These are phyloP conservation scores for Prochilodus magdalenae DNA, from an alignment of 2,113 vertebrate species.

Conservation along the genomic window DNA sequence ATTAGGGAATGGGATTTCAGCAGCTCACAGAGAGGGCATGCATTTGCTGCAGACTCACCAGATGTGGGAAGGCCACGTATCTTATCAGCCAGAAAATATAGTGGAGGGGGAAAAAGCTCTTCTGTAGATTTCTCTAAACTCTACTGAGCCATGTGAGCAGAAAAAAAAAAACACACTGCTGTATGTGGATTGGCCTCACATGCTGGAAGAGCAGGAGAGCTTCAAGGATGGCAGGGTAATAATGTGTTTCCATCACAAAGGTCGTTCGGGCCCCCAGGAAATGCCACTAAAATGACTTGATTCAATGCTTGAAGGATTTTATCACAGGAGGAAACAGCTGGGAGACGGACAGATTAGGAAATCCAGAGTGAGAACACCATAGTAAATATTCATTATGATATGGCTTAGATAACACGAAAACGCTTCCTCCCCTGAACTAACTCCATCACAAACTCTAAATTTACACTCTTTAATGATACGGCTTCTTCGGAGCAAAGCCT, in stretches of 20 bases:
- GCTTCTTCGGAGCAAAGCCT: not conserved
- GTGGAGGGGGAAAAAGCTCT: conserved; percentile 12
- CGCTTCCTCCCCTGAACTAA: not conserved
- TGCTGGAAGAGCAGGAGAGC: not conserved
- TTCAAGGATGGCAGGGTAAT: conserved; percentile 5
- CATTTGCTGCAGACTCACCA: conserved; percentile 67
- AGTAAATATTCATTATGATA: conserved; percentile 9
- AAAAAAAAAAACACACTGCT: not conserved
- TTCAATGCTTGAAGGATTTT: conserved; percentile 13
- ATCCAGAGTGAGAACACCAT: not conserved
- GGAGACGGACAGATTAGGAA: not conserved
- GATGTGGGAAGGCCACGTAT: conserved; percentile 65
- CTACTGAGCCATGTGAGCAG: not conserved
- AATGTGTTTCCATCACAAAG: conserved; percentile 14
- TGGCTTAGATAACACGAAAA: not conserved
- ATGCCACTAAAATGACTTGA: conserved; percentile 16
- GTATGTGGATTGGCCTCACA: not conserved
- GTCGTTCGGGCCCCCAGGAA: conserved; percentile 9
- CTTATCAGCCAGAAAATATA: conserved; percentile 44
- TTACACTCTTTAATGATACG: not conserved
- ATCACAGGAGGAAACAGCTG: not conserved
- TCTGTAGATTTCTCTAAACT: conserved; percentile 1
- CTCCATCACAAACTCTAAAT: not conserved
- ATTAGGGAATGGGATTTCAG: conserved; percentile 69
- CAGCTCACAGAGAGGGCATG: conserved; percentile 69